Evolutionary conservation across 2,797 vertebrate species (phyloP), one percentile per base, ranked within the genome.

Genomic region (Premnoplex brunnescens): DNA sequence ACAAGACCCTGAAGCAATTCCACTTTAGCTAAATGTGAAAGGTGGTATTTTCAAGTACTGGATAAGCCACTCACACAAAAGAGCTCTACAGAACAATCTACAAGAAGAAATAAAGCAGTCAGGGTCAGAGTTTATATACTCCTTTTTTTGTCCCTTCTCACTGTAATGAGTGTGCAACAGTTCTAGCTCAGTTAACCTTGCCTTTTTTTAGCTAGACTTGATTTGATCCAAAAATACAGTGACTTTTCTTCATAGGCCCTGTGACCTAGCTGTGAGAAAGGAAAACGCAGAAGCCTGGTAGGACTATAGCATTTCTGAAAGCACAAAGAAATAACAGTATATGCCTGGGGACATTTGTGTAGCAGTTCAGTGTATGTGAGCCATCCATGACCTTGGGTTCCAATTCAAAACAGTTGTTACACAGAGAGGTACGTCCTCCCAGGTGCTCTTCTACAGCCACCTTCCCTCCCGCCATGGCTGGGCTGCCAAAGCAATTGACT

Each of bases 131-230:
- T 78, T 89, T 89, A 71, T 77, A 36, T 43, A 43, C 36, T 78
- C 34, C 21, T 37, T 79, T 92, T 95, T 72, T 34, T 78, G 39
- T 59, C 27, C 13, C 26, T 81, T 88, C 44, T 52, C 51, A 62
- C 74, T 0, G 0, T 71, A 95, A 93, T 72, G 34, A 89, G 58
- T 11, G 49, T 28, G 49, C 69, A 91, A 72, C 32, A 87, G 66
- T 72, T 72, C 58, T 64, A 72, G 10, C 49, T 91, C 77, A 78
- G 93, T 75, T 95, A 88, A 89, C 46, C 58, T 78, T 72, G 41
- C 48, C 37, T 85, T 93, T 72, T 78, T 95, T 95, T 81, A 87
- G 69, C 54, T 72, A 92, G 54, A 72, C 66, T 64, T 91, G 82
- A 84, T 72, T 67, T 68, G 49, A 91, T 64, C 18, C 21, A 78